Conservation (phyloP, 1,140 invertebrate genomes). For the Bombus huntii region DNA sequence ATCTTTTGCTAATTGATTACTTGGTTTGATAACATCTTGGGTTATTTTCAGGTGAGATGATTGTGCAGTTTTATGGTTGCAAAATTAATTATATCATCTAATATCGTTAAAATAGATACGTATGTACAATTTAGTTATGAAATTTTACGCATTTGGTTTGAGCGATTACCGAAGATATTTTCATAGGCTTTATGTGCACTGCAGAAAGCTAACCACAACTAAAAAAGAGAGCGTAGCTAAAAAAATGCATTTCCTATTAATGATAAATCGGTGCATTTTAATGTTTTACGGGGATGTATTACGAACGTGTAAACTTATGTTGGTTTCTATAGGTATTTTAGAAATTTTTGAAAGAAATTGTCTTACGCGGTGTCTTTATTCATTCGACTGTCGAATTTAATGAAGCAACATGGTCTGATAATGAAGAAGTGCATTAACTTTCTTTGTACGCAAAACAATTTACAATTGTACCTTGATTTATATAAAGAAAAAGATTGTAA, state of each 20-base stretch:
- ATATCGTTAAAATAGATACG: background rate
- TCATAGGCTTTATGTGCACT: slow-evolving; percentile 30
- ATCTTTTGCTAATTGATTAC: slow-evolving; percentile 48
- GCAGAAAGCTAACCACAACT: slow-evolving; percentile 17
- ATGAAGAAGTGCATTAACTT: slow-evolving; percentile 44
- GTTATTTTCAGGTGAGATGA: slow-evolving; percentile 43
- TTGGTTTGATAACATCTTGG: slow-evolving; percentile 29
- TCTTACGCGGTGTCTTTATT: slow-evolving; percentile 1
- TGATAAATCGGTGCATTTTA: slow-evolving; percentile 29
- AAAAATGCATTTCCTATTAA: slow-evolving; percentile 35
- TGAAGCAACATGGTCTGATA: slow-evolving; percentile 27
- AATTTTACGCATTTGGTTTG: slow-evolving; percentile 31
- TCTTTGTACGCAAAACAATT: slow-evolving; percentile 50
- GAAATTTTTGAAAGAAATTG: background rate
- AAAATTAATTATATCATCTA: slow-evolving; percentile 33
- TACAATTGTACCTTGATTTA: slow-evolving; percentile 61
- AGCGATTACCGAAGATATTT: slow-evolving; percentile 2
- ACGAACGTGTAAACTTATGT: background rate
- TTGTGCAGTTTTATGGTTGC: slow-evolving; percentile 13
- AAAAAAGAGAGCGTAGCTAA: background rate
- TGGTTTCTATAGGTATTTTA: slow-evolving; percentile 2
- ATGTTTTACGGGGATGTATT: background rate
- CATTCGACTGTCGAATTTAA: slow-evolving; percentile 26
- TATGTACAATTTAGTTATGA: slow-evolving; percentile 21
- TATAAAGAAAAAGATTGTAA: slow-evolving; percentile 60